Evolutionary conservation across 2,113 vertebrate species (phyloP), one percentile per base, ranked within the genome.

Genomic region (Thomomys bottae): DNA sequence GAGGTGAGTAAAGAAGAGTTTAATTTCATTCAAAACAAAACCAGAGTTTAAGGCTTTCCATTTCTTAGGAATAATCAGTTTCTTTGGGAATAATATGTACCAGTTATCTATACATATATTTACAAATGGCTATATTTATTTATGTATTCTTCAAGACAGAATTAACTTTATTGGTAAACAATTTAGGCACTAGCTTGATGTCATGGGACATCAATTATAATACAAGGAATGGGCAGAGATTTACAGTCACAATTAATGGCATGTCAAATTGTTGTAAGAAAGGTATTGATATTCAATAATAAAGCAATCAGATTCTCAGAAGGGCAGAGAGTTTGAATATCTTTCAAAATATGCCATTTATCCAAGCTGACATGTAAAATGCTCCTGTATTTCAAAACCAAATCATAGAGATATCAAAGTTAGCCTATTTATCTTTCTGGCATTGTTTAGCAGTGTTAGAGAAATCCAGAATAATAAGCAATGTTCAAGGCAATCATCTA

Each of bases 271-370:
- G 96, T 94, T 97, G 95, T 96, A 97, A 97, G 95, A 95, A 97
- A 93, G 84, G 57, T 96, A 98, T 98, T 97, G 97, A 98, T 97
- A 92, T 97, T 94, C 97, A 97, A 98, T 98, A 98, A 93, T 95
- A 97, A 97, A 97, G 92, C 91, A 97, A 97, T 97, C 96, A 97
- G 93, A 97, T 42, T 77, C 92, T 97, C 92, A 97, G 87, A 96
- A 95, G 93, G 68, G 94, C 89, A 94, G 88, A 93, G 96, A 97
- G 95, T 96, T 97, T 97, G 94, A 97, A 96, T 93, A 96, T 96
- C 94, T 95, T 97, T 97, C 87, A 95, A 95, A 96, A 90, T 86
- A 57, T 96, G 95, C 94, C 94, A 96, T 97, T 96, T 97, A 78
- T 97, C 90, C 97, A 94, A 95, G 67, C 68, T 91, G 88, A 90